Evolutionary conservation across 2,797 vertebrate genomes (phyloP).

Genomic region (Tachyglossus aculeatus): DNA sequence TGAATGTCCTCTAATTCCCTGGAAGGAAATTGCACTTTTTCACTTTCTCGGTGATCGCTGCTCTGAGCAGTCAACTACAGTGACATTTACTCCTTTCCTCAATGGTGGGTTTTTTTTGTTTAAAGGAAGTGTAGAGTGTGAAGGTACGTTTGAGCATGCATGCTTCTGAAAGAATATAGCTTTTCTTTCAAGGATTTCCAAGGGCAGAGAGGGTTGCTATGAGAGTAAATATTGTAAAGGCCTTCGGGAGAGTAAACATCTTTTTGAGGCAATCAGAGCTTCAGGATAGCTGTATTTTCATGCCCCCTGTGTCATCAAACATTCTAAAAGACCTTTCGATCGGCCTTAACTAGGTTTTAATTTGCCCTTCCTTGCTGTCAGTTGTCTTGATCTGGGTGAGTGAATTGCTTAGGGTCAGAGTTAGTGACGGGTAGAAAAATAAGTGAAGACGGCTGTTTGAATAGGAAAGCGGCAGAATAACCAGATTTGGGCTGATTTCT

Average conservation of each 20-base stretch:
- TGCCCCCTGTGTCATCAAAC: background rate
- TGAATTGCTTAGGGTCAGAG: background rate
- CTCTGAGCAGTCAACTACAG: accelerated
- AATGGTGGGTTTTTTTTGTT: accelerated
- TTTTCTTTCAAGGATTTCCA: background rate
- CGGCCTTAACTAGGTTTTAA: background rate
- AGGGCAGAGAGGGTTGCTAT: background rate
- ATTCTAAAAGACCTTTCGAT: background rate
- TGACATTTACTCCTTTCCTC: accelerated
- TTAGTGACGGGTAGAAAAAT: background rate
- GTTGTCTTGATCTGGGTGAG: background rate
- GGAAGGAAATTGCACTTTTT: background rate
- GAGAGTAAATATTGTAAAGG: background rate
- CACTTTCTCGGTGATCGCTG: too few species aligned
- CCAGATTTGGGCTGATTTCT: background rate
- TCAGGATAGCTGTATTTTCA: background rate
- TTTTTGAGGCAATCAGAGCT: background rate
- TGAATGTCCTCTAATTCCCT: accelerated
- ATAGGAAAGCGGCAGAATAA: background rate
- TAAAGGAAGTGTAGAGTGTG: too few species aligned
- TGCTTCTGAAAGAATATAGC: too few species aligned
- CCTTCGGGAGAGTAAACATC: background rate
- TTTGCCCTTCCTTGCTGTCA: background rate
- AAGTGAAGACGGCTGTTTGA: background rate
- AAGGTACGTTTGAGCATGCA: too few species aligned